Percentiles rank a stretch among this genome's conserved stretches.
phyloP scores from a whole-genome alignment of 2,888 invertebrate species.

The Lathronympha strigana region DNA sequence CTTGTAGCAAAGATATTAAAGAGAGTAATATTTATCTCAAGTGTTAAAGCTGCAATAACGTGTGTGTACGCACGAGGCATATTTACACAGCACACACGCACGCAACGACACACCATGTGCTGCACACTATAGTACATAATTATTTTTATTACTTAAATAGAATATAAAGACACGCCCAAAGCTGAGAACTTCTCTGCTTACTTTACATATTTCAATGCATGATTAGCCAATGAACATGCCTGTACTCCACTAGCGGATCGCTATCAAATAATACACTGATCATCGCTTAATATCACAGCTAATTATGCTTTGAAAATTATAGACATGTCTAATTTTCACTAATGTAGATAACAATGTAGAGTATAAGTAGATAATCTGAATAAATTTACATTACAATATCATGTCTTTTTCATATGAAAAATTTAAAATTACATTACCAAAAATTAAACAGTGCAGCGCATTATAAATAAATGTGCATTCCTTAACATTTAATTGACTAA shows the following conservation, averaged over 20 bases:
- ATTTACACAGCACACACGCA: slow-evolving; percentile 84
- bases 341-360: slow-evolving; percentile 84
- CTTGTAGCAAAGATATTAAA: slow-evolving; percentile 87
- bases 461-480: slow-evolving; percentile 85
- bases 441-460: slow-evolving; percentile 85
- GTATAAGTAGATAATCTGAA: slow-evolving; percentile 84
- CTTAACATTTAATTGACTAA: slow-evolving; percentile 85
- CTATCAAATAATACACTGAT: slow-evolving; percentile 84
- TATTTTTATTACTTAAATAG: slow-evolving; percentile 80
- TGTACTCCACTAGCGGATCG: slow-evolving; percentile 80
- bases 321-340: slow-evolving; percentile 84
- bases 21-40: slow-evolving; percentile 84
- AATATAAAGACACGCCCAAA: slow-evolving; percentile 83
- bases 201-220: slow-evolving; percentile 84
- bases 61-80: slow-evolving; percentile 84
- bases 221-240: slow-evolving; percentile 84
- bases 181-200: slow-evolving; percentile 79
- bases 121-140: slow-evolving; percentile 83
- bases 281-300: slow-evolving; percentile 84
- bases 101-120: slow-evolving; percentile 79
- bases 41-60: slow-evolving; percentile 83
- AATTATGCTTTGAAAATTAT: slow-evolving; percentile 85
- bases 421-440: slow-evolving; percentile 83
- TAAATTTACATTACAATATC: slow-evolving; percentile 85
- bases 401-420: slow-evolving; percentile 84